Base-by-base conservation (phyloP, 2,797 vertebrate species). In the Eurystomus glaucurus region DNA sequence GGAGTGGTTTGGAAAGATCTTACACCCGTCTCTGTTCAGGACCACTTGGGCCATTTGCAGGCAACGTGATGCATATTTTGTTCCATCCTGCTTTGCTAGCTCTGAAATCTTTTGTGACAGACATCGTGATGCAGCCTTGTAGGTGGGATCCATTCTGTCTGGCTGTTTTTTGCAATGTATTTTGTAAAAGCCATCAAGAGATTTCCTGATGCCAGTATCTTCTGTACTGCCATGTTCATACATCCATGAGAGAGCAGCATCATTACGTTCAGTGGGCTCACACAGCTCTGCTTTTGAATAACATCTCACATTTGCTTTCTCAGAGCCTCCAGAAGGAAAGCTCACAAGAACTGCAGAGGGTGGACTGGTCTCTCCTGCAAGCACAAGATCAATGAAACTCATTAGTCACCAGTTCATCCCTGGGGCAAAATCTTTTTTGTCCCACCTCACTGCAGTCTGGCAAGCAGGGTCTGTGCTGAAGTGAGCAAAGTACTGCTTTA, bases 41-140 rank as follows among this genome's bases (percentile, higher is more conserved):
- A 98, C 90, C 94, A 98, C 80, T 37, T 94, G 98, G 22, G 98
- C 98, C 94, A 98, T 94, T 35, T 98, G 98, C 82, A 98, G 97
- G 78, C 97, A 97, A 14, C 97, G 96, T 13, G 76, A 96, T 0
- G 55, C 21, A 0, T 98, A 98, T 21, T 85, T 95, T 35, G 69
- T 97, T 57, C 95, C 97, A 15, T 85, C 95, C 55, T 7, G 77
- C 58, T 57, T 76, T 29, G 66, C 75, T 12, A 98, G 91, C 14
- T 98, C 96, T 29, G 87, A 86, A 39, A 98, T 96, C 91, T 98
- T 98, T 84, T 80, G 95, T 2, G 96, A 94, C 41, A 98, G 96
- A 37, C 93, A 93, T 20, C 0, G 93, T 13, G 83, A 96, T 35
- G 97, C 96, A 51, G 91, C 75, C 41, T 91, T 15, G 0, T 93